Evolutionary conservation across 2,888 invertebrate genomes (phyloP), one percentile per base, ranked within the genome.

Genomic region (Neoascia interrupta): DNA sequence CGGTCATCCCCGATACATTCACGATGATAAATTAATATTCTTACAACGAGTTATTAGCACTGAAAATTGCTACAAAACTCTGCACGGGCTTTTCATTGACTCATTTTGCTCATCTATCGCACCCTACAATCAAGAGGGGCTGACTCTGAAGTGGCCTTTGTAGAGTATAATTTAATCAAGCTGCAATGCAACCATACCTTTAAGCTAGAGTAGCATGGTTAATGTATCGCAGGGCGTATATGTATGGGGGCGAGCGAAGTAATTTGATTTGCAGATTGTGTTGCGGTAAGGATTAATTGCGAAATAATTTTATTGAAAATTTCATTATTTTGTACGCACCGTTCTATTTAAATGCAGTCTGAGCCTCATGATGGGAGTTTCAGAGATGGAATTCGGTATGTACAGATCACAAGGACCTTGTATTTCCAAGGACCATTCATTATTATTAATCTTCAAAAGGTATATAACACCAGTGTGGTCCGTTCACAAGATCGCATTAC

Each of bases 21-120:
- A 79, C 66, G n/a, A 73, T 79, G 66, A 79, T 73, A 73, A 79
- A 73, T 79, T 72, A 73, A 79, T 73, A 73, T 79, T 61, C 49
- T 47, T 63, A 60, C 79, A 66, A 72, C 43, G 79, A 79, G 73
- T 79, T 79, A 73, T 79, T 73, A 73, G 79, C 61, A 61, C 36
- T 61, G 73, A 66, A 64, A 66, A 51, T n/a, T n/a, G n/a, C n/a
- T n/a, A n/a, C 64, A 37, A 51, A 19, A 28, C 18, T 23, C 11
- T 61, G 26, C 21, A 11, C 16, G 58, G 15, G 36, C 45, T 23
- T 63, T 15, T 36, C 49, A 66, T 43, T 56, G 56, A 43, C 37
- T 63, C 64, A 23, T 56, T 34, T 72, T 36, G 34, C 49, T 26
- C 18, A 43, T n/a, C 10, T 8, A 34, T 21, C 49, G 64, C 19